Conservation (phyloP, 2,113 vertebrate genomes). For the Pantherophis guttatus region DNA sequence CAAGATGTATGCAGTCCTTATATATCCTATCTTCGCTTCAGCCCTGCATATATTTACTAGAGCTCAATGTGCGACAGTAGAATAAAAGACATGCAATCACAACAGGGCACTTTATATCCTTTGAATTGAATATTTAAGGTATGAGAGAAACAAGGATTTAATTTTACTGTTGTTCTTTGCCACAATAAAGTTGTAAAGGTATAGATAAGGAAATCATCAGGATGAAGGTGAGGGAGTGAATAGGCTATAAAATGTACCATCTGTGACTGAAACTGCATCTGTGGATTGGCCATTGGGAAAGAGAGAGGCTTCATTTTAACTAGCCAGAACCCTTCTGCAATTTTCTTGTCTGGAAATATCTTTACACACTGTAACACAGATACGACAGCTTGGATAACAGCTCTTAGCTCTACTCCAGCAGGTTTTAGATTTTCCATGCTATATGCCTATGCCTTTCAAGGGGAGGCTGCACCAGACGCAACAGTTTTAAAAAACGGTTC, state of each 20-base stretch:
- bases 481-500: constrained; percentile 58
- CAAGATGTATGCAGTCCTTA: neutral
- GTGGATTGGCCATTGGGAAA: constrained; percentile 59
- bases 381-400: constrained; percentile 74
- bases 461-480: constrained; percentile 62
- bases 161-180: neutral
- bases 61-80: neutral
- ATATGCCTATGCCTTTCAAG: constrained; percentile 66
- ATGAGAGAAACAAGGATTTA: constrained; percentile 1
- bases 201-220: constrained; percentile 28
- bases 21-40: neutral
- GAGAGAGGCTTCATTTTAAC: constrained; percentile 67
- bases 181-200: neutral
- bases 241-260: constrained; percentile 45
- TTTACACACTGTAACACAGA: constrained; percentile 71
- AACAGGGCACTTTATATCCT: neutral
- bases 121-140: neutral
- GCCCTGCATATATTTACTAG: neutral
- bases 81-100: neutral
- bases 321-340: constrained; percentile 66
- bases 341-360: constrained; percentile 71
- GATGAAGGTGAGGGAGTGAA: constrained; percentile 42
- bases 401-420: constrained; percentile 66
- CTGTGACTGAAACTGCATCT: constrained; percentile 59
- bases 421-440: constrained; percentile 69